Evolutionary conservation across 2,888 invertebrate genomes (phyloP).

Genomic region (Acanthococcus lagerstroemiae): DNA sequence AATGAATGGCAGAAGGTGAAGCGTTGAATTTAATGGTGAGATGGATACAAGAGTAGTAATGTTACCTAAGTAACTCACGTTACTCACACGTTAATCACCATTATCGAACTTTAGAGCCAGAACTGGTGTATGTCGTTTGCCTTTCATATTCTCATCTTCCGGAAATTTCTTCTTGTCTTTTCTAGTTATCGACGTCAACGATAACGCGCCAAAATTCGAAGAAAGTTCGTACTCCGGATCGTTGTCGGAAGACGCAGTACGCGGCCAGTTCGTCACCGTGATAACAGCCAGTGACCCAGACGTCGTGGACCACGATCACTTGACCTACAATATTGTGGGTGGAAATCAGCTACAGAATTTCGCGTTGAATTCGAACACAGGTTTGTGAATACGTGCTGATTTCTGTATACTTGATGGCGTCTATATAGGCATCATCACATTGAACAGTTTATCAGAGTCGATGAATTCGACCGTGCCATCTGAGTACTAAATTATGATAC

Average conservation of each 20-base stretch:
- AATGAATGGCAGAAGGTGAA: too few relatives aligned
- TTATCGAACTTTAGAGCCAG: background rate
- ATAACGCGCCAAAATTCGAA: conserved; percentile 78
- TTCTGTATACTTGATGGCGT: background rate
- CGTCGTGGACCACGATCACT: conserved; percentile 58
- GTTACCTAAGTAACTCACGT: too few relatives aligned
- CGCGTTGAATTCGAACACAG: conserved; percentile 51
- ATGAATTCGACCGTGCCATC: background rate
- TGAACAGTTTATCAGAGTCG: background rate
- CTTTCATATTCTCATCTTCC: conserved; percentile 69
- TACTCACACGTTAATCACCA: too few relatives aligned
- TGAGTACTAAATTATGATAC: too few relatives aligned
- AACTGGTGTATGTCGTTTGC: conserved; percentile 51
- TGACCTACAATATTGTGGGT: conserved; percentile 71
- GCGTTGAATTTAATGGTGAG: too few relatives aligned
- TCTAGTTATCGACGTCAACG: conserved; percentile 74
- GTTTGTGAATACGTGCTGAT: conserved; percentile 37
- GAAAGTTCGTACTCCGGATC: conserved; percentile 66
- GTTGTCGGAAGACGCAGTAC: conserved; percentile 67
- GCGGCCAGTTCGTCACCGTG: conserved; percentile 79
- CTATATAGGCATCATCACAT: background rate
- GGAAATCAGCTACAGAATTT: conserved; percentile 70
- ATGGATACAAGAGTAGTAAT: too few relatives aligned
- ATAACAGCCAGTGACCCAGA: conserved; percentile 84
- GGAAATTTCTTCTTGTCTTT: conserved; percentile 33